Base-by-base conservation (phyloP, 1,140 invertebrate genomes). In the Ruditapes philippinarum region DNA sequence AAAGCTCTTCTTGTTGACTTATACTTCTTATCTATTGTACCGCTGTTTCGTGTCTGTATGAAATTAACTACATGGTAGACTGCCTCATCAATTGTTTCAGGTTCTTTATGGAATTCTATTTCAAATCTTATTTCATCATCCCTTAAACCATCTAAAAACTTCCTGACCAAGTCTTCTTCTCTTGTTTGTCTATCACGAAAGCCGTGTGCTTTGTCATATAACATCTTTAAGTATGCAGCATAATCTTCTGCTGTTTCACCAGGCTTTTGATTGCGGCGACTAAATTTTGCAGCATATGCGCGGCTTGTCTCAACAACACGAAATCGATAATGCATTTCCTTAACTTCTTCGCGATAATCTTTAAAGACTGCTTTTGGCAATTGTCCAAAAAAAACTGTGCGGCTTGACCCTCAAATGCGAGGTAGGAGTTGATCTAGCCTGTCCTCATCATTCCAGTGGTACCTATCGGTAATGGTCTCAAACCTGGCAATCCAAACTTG, bases 401-500 rank as follows among this genome's bases (percentile, higher is more conserved):
- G 1, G 45, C 76, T 22, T 54, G 38, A n/a, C 45, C 57, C 38
- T 54, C 76, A n/a, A 19, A 89, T 62, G 9, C 57, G 31, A 36
- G 79, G 79, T 22, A 82, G 31, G 3, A 82, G 51, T 11, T 82
- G 33, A 28, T 82, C 79, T 14, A 82, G 4, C 40, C n/a, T 40
- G 9, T n/a, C 40, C 3, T 62, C 79, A 42, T 62, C 51, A 40
- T 22, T 45, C 57, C 57, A 82, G 31, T 31, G 11, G 33, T 82
- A 40, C 25, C 79, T 19, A 4, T 33, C 28, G 0, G 79, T 45
- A 4, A 82, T 82, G 2, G 79, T 38, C 28, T 82, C 79, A 65
- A 82, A 82, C 57, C 57, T 82, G 19, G 51, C 38, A n/a, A 82
- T 82, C 79, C 79, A 82, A 31, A 80, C 76, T 25, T n/a, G n/a